Evolutionary conservation across 2,888 invertebrate species (phyloP), one percentile per base, ranked within the genome.

Genomic region (Platycheirus albimanus): DNA sequence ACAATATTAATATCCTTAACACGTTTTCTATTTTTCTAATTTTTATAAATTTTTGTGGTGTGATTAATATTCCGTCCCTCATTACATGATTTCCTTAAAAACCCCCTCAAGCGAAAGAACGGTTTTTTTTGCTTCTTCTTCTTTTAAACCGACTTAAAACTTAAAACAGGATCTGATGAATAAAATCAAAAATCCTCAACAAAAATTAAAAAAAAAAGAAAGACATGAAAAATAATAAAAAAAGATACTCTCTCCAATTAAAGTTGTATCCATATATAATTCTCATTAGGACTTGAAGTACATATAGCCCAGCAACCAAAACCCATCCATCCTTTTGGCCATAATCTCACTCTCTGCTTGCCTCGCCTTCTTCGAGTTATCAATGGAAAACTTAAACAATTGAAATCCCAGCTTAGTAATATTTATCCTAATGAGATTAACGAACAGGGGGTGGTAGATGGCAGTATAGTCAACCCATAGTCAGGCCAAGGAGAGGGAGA

Each of bases 401-500:
- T 83, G 83, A 83, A 83, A 83, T 83, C 83, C 83, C 83, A 74
- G 83, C 83, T 83, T 83, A 83, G 83, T 78, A 83, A 83, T 83
- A 83, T 83, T 83, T 83, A 83, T 83, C 83, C 83, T 83, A 83
- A 83, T 83, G 83, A 83, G 83, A 83, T 83, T 83, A 83, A 83
- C 78, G 83, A 83, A 74, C 43, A 3, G 30, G 24, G 33, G 24
- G 38, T 8, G 52, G 47, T 28, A 38, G 28, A 13, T 43, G 36
- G 51, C 38, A 19, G 45, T 33, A 33, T 47, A 64, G 49, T 47
- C 61, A 61, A 49, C 11, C 52, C 54, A n/a, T 75, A 81, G 61
- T 67, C 77, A 72, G 58, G 72, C 64, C 38, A 67, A 76, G 76
- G 33, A 69, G 47, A 11, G 47, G 10, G 38, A 64, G 47, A 28